Conservation (phyloP, 2,113 vertebrate species). For the Apeltes quadracus region DNA sequence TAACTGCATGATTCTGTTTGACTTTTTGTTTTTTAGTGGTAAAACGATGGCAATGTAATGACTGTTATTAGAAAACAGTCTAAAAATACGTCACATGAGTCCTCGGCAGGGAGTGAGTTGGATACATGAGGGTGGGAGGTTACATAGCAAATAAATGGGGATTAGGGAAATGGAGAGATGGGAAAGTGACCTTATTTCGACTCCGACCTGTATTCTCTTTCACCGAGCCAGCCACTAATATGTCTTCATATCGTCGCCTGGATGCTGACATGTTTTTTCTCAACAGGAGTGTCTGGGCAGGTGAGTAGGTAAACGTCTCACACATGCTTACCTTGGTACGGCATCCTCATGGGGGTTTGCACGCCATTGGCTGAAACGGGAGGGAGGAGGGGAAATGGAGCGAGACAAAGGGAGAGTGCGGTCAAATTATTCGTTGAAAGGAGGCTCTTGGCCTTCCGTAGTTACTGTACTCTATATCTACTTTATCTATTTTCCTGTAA, state of each 20-base stretch:
- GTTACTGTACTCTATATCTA: slow-evolving; percentile 69
- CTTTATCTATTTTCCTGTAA: slow-evolving; percentile 80
- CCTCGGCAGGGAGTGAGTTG: slow-evolving; percentile 34
- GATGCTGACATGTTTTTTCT: slow-evolving; percentile 18
- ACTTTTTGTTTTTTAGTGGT: too few relatives aligned
- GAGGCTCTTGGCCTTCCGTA: slow-evolving; percentile 71
- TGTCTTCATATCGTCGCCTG: slow-evolving; percentile 8
- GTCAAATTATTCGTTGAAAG: slow-evolving; percentile 78
- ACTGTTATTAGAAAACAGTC: slow-evolving; percentile 38
- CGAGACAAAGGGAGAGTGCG: slow-evolving; percentile 44
- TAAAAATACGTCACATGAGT: slow-evolving; percentile 61
- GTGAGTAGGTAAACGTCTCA: background rate
- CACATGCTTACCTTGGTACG: slow-evolving; percentile 70
- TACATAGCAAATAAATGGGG: slow-evolving; percentile 47
- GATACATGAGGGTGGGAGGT: slow-evolving; percentile 43
- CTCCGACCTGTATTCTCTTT: slow-evolving; percentile 43
- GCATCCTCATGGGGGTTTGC: slow-evolving; percentile 8
- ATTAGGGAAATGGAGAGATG: slow-evolving; percentile 68
- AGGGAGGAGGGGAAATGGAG: slow-evolving; percentile 41
- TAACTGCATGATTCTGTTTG: slow-evolving; percentile 3
- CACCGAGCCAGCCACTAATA: slow-evolving; percentile 25
- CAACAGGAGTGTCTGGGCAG: slow-evolving; percentile 8
- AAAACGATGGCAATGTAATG: slow-evolving; percentile 37
- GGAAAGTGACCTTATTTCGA: slow-evolving; percentile 65
- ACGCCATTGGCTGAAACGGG: slow-evolving; percentile 60